Percentiles rank a stretch among this genome's conserved stretches.
Conservation (phyloP, 2,797 vertebrate species). For the Euthynnus affinis region DNA sequence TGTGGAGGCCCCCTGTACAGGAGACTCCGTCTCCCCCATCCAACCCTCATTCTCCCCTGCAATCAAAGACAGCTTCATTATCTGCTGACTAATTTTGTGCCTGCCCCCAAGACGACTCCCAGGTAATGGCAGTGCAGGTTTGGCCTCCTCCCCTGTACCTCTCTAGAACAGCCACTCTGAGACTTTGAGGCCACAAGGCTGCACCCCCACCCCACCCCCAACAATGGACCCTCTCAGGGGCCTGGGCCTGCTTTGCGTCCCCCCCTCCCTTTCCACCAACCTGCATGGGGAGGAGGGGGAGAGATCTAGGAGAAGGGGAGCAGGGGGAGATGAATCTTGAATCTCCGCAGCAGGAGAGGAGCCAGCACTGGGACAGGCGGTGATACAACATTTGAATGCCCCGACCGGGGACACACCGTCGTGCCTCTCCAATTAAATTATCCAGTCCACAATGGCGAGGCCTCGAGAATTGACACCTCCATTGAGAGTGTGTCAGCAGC, state of each 20-base stretch:
- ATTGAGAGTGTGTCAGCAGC: conserved; percentile 85
- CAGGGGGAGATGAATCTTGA: conserved; percentile 71
- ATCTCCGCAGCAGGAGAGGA: conserved; percentile 78
- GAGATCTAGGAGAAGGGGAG: conserved; percentile 43
- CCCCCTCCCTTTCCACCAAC: conserved; percentile 52
- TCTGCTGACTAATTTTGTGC: conserved; percentile 87
- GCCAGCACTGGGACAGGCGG: conserved; percentile 81
- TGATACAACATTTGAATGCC: conserved; percentile 79
- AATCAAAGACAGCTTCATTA: conserved; percentile 90
- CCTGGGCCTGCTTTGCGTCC: conserved; percentile 48
- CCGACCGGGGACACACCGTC: conserved; percentile 82
- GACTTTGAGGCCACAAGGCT: conserved; percentile 80
- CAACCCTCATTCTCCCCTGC: conserved; percentile 60
- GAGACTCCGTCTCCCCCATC: conserved; percentile 71
- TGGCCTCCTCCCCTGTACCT: conserved; percentile 74
- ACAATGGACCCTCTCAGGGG: conserved; percentile 88
- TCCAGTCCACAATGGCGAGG: conserved; percentile 85
- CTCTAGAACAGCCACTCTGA: conserved; percentile 68
- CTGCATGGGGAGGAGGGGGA: conserved; percentile 49
- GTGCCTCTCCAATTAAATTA: conserved; percentile 90
- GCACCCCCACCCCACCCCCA: conserved; percentile 71
- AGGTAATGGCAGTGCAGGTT: conserved; percentile 85
- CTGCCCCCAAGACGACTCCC: conserved; percentile 83
- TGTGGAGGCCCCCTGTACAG: conserved; percentile 74
- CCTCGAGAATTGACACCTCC: conserved; percentile 84